phyloP scores from a whole-genome alignment of 2,888 invertebrate species.

The Ptychoptera contaminata region DNA sequence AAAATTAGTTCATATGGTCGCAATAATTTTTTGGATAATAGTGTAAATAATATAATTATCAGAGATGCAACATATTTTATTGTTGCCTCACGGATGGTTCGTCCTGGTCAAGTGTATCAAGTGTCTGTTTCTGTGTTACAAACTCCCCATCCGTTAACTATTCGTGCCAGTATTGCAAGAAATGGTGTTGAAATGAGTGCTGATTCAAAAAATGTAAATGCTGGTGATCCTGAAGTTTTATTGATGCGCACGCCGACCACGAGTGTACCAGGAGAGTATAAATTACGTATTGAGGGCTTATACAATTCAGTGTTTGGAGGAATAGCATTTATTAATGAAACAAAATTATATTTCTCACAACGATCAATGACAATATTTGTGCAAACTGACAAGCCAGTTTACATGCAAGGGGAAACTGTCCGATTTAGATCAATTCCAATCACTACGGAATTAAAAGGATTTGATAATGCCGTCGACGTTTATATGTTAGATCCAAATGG shows the following conservation, averaged over 20 bases:
- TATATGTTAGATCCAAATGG: slow-evolving; percentile 81
- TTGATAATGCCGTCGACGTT: slow-evolving; percentile 80
- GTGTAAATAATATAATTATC: slow-evolving; percentile 3
- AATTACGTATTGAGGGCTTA: slow-evolving; percentile 65
- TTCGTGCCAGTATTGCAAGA: slow-evolving; percentile 75
- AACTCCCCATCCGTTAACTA: slow-evolving; percentile 62
- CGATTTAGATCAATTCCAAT: slow-evolving; percentile 85
- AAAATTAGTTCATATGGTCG: slow-evolving; percentile 1
- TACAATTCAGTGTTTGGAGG: slow-evolving; percentile 57
- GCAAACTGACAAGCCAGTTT: slow-evolving; percentile 87
- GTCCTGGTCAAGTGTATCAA: slow-evolving; percentile 82
- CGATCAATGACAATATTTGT: slow-evolving; percentile 91
- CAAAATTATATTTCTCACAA: slow-evolving; percentile 66
- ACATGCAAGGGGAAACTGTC: slow-evolving; percentile 84
- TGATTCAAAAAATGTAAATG: slow-evolving; percentile 64
- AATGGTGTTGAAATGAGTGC: slow-evolving; percentile 82
- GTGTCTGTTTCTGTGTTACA: slow-evolving; percentile 72
- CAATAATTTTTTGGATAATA: slow-evolving; percentile 4
- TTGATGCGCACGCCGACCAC: slow-evolving; percentile 79
- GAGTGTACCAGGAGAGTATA: slow-evolving; percentile 69
- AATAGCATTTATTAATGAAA: slow-evolving; percentile 79
- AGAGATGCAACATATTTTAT: slow-evolving; percentile 63
- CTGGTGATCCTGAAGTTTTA: slow-evolving; percentile 77
- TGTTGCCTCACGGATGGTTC: slow-evolving; percentile 77
- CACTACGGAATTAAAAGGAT: slow-evolving; percentile 79